phyloP scores from a whole-genome alignment of 2,888 invertebrate species.

The Panopea generosa region DNA sequence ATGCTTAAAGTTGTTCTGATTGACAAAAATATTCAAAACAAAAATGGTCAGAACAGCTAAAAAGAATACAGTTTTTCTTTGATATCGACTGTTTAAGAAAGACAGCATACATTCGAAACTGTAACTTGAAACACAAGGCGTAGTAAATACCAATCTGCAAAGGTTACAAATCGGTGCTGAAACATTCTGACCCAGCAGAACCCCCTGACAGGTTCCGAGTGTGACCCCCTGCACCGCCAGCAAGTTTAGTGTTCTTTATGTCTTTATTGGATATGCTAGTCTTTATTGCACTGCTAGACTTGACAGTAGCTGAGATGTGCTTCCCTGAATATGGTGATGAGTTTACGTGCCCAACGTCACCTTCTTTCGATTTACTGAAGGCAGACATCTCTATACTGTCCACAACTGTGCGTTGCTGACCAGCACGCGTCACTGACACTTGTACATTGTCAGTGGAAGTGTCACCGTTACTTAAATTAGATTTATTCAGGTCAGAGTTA shows the following conservation, averaged over 20 bases:
- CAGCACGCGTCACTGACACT: constrained; percentile 63
- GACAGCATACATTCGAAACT: too few species aligned
- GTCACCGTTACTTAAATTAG: constrained; percentile 63
- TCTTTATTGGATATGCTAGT: constrained; percentile 60
- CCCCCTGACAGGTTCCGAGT: constrained; percentile 63
- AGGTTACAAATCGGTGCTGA: constrained; percentile 68
- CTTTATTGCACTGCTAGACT: constrained; percentile 37
- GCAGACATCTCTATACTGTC: constrained; percentile 69
- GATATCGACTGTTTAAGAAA: too few species aligned
- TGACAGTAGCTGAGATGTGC: constrained; percentile 42
- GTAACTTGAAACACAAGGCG: too few species aligned
- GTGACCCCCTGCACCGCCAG: constrained; percentile 42
- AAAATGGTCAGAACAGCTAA: too few species aligned
- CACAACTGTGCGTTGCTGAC: constrained; percentile 63
- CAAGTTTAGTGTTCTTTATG: constrained; percentile 55
- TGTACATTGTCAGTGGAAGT: constrained; percentile 57
- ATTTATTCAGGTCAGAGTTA: constrained; percentile 51
- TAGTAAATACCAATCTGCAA: too few species aligned
- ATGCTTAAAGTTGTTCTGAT: too few species aligned
- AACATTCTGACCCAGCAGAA: constrained; percentile 66
- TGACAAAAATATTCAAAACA: too few species aligned
- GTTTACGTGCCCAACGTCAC: neutral
- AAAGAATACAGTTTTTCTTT: too few species aligned
- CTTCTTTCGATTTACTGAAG: constrained; percentile 40
- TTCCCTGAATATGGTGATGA: constrained; percentile 46